These are phyloP conservation scores for Lepus americanus DNA, from an alignment of 2,113 vertebrate genomes.

Conservation along the genomic window DNA sequence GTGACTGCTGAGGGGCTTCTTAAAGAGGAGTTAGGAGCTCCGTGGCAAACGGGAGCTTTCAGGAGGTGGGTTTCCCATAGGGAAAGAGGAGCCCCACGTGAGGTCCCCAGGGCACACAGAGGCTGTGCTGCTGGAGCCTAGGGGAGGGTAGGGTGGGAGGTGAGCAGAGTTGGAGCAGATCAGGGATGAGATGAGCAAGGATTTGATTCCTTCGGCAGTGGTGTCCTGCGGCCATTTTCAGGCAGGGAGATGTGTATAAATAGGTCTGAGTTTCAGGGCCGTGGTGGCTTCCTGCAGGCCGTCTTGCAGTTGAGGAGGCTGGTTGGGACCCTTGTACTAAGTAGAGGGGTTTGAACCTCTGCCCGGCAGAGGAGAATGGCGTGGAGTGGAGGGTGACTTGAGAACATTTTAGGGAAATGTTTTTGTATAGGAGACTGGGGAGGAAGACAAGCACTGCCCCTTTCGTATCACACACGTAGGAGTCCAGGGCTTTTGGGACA, in stretches of 20 bases:
- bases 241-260: neutral
- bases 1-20: neutral
- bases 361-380: neutral
- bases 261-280: neutral
- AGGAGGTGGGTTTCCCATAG: neutral
- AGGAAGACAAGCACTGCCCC: neutral
- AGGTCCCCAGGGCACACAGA: rapidly evolving
- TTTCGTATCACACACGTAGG: neutral
- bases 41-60: neutral
- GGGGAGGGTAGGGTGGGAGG: too few species aligned
- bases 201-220: slow-evolving; percentile 1
- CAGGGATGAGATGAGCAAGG: neutral
- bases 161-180: neutral
- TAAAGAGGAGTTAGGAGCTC: neutral
- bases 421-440: neutral
- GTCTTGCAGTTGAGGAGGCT: neutral
- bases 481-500: neutral
- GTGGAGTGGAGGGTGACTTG: neutral
- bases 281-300: neutral
- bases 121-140: neutral
- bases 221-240: neutral
- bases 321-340: neutral
- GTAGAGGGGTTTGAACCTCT: neutral
- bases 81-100: neutral
- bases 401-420: neutral